These are phyloP conservation scores for Bedellia somnulentella DNA, from an alignment of 2,888 invertebrate genomes.

Conservation along the genomic window DNA sequence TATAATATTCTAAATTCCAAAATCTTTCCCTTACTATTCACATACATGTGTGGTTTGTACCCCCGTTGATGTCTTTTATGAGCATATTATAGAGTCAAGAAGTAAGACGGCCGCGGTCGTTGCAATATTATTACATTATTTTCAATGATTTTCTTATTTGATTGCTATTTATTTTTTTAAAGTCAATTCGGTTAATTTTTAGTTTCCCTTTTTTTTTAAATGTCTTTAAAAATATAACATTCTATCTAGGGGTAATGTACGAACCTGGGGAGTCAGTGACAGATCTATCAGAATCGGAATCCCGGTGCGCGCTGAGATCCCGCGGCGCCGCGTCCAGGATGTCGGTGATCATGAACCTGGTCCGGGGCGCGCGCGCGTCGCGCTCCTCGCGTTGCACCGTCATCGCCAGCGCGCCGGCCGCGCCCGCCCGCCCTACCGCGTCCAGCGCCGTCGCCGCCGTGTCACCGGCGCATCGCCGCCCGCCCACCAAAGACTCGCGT, in stretches of 20 bases:
- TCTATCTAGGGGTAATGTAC: conserved; percentile 9
- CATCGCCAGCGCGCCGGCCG: conserved; percentile 60
- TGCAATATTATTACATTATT: too few species aligned
- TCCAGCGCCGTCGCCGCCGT: conserved; percentile 23
- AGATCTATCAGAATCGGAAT: conserved; percentile 59
- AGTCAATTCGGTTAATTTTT: too few species aligned
- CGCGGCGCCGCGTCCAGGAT: conserved; percentile 67
- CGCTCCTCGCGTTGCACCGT: conserved; percentile 67
- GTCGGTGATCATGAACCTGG: conserved; percentile 89
- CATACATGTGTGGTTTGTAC: too few species aligned
- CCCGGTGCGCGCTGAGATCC: conserved; percentile 60
- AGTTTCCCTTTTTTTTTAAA: too few species aligned
- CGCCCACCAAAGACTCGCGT: conserved; percentile 20
- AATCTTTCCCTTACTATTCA: too few species aligned
- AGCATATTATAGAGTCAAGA: too few species aligned
- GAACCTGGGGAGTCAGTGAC: conserved; percentile 59
- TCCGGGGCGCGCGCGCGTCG: conserved; percentile 74
- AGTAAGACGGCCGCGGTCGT: too few species aligned
- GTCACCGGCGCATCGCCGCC: conserved; percentile 30
- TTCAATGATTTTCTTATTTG: too few species aligned
- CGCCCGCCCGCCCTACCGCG: conserved; percentile 20
- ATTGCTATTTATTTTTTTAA: too few species aligned
- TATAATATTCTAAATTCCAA: too few species aligned
- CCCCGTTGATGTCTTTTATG: too few species aligned
- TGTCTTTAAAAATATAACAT: too few species aligned